These are phyloP conservation scores for Uloborus plumipes DNA, from an alignment of 2,888 invertebrate species.

Conservation along the genomic window DNA sequence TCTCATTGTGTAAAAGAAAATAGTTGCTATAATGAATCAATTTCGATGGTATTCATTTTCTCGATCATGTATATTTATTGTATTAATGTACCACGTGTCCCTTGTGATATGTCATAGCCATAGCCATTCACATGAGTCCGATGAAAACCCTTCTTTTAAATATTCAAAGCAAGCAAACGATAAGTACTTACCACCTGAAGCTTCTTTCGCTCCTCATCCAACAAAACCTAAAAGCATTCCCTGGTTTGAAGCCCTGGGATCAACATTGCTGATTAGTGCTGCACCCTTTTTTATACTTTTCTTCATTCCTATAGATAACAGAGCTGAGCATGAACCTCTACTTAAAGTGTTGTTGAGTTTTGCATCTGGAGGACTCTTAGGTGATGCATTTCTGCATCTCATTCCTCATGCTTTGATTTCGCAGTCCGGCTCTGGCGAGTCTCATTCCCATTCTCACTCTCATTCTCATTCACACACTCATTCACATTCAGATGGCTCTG, in stretches of 20 bases:
- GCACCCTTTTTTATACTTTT: slow-evolving; percentile 94
- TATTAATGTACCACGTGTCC: no score
- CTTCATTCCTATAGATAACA: slow-evolving; percentile 91
- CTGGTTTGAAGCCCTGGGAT: slow-evolving; percentile 87
- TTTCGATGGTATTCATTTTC: no score
- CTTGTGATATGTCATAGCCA: background rate
- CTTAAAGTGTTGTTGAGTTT: slow-evolving; percentile 92
- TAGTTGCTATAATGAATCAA: no score
- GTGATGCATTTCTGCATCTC: slow-evolving; percentile 98
- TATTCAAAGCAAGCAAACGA: slow-evolving; percentile 83
- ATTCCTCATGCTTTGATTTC: slow-evolving; percentile 88
- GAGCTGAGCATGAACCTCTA: slow-evolving; percentile 85
- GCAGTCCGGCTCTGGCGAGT: slow-evolving; percentile 10
- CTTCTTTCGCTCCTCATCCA: background rate
- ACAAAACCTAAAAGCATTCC: slow-evolving; percentile 69
- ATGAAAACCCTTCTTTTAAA: slow-evolving; percentile 81
- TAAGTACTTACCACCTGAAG: background rate
- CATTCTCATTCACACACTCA: slow-evolving; percentile 70
- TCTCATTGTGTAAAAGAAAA: no score
- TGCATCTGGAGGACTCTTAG: slow-evolving; percentile 94
- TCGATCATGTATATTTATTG: no score
- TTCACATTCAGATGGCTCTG: slow-evolving; percentile 71
- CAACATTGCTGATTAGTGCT: slow-evolving; percentile 93
- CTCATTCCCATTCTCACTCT: slow-evolving; percentile 71
- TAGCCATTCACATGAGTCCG: slow-evolving; percentile 72